Base-by-base conservation (phyloP, 2,797 vertebrate species). In the Sphenodon punctatus region DNA sequence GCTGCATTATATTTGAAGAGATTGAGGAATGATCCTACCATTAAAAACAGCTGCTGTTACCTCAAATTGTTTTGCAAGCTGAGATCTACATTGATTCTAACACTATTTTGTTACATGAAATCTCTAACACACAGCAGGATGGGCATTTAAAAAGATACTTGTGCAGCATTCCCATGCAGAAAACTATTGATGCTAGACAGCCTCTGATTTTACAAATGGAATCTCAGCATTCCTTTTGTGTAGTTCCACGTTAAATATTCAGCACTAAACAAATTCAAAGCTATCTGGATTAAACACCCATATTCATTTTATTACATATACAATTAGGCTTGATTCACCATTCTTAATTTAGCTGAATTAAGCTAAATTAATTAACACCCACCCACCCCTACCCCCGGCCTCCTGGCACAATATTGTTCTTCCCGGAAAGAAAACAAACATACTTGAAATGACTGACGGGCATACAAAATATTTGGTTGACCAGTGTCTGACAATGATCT, bases 101-200 rank as follows among this genome's bases (percentile, higher is more conserved):
- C 34, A 68, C 17, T 5, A 27, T 53, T 86, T 73, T 77, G 3
- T 71, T 78, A 27, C 55, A 76, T 72, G 46, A 56, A 80, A 72
- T 42, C 46, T 80, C 67, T 49, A 13, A 23, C 60, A 67, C 55
- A 15, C 53, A 84, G 41, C 11, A 53, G 34, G 13, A 4, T 73
- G 2, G 19, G 4, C 45, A 55, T 10, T 71, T 53, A 53, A 58
- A 23, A 39, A n/a, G 60, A 43, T 51, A 71, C 67, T 63, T 81
- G n/a, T 0, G 0, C 58, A 38, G 74, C 48, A 34, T 6, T 36
- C 3, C 1, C 78, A 3, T 4, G 6, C 17, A 71, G 5, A 56
- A 70, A 30, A 20, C 2, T 9, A 16, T 1, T 23, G 0, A n/a
- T 4, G 2, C 3, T 68, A 51, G 30, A 0, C 1, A 36, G 3